phyloP scores from a whole-genome alignment of 2,113 vertebrate species.

The Fregetta grallaria region DNA sequence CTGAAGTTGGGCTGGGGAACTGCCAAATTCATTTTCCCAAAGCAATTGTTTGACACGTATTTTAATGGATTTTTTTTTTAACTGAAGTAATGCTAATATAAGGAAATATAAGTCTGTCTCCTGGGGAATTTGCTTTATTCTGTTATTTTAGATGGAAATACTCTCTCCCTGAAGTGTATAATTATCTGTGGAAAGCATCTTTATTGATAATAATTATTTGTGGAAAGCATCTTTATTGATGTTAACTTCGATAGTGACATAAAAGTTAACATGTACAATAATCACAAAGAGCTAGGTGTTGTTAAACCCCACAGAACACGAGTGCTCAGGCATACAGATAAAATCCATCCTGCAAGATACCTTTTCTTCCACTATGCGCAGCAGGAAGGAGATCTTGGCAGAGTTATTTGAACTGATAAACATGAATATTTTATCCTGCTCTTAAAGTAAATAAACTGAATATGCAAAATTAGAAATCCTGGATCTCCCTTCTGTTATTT shows the following conservation, averaged over 20 bases:
- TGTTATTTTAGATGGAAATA: neutral
- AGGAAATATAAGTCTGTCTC: neutral
- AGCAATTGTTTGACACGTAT: neutral
- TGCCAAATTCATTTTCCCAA: neutral
- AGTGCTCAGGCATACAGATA: neutral
- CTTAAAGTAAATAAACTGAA: neutral
- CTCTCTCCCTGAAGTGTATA: neutral
- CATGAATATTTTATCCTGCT: neutral
- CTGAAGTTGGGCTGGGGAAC: neutral
- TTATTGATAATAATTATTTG: neutral
- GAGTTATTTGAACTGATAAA: neutral
- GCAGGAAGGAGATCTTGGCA: neutral
- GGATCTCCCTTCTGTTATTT: neutral
- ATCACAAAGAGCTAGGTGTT: neutral
- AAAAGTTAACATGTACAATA: neutral
- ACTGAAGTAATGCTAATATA: neutral
- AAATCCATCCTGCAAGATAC: neutral
- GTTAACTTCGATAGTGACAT: neutral
- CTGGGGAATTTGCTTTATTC: neutral
- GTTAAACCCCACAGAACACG: neutral
- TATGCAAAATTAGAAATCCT: neutral
- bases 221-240: neutral
- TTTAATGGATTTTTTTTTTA: neutral
- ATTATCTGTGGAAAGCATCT: neutral
- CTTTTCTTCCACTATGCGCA: neutral